Evolutionary conservation across 2,113 vertebrate genomes (phyloP).

Genomic region (Mungos mungo): DNA sequence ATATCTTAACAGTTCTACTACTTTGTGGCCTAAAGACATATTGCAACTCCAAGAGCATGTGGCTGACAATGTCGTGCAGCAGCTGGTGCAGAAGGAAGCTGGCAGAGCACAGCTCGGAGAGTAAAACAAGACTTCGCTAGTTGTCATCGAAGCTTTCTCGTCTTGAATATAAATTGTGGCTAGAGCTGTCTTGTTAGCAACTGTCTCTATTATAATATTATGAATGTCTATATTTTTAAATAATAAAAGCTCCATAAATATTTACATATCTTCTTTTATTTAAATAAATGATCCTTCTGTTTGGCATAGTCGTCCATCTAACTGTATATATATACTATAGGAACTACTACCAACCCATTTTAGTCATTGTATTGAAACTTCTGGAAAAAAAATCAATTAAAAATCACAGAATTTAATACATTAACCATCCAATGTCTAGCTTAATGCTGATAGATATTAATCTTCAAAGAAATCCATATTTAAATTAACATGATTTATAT

Average conservation of each 20-base stretch:
- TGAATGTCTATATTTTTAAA: neutral
- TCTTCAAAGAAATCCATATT: neutral
- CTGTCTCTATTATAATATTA: neutral
- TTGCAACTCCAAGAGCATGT: constrained; percentile 56
- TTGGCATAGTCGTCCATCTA: neutral
- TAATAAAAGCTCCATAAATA: constrained; percentile 26
- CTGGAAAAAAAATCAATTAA: constrained; percentile 3
- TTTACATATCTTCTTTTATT: neutral
- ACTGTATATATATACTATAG: neutral
- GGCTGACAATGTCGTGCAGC: constrained; percentile 50
- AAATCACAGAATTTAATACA: neutral
- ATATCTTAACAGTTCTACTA: neutral
- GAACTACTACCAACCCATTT: neutral
- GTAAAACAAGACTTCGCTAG: neutral
- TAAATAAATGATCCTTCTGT: neutral
- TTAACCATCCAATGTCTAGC: neutral
- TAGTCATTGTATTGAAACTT: neutral
- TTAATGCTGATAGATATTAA: neutral
- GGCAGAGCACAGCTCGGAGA: constrained; percentile 33
- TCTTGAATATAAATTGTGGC: constrained; percentile 21
- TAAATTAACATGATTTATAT: neutral
- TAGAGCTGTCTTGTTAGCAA: neutral
- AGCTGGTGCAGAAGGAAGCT: constrained; percentile 56
- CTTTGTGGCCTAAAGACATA: constrained; percentile 60
- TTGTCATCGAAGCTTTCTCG: neutral